Evolutionary conservation across 2,888 invertebrate genomes (phyloP).

Genomic region (Cataglyphis cursor): DNA sequence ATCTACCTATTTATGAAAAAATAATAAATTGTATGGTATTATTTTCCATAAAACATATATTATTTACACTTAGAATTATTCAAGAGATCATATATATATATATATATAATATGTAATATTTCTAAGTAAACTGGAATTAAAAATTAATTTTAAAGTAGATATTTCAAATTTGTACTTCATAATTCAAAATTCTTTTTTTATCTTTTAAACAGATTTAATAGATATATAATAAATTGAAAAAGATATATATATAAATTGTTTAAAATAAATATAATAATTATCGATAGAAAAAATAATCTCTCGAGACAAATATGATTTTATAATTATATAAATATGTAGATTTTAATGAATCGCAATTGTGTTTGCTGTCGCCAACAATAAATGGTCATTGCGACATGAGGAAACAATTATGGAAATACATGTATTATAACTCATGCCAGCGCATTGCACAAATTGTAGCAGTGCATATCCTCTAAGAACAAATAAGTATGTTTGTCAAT

Average conservation of each 20-base stretch:
- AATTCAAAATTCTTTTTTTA: background rate
- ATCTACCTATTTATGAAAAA: background rate
- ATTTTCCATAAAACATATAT: background rate
- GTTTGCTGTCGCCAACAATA: slow-evolving; percentile 28
- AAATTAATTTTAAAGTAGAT: background rate
- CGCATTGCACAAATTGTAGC: slow-evolving; percentile 70
- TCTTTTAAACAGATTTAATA: slow-evolving; percentile 4
- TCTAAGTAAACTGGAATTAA: background rate
- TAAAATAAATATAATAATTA: slow-evolving; percentile 5
- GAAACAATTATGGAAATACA: slow-evolving; percentile 81
- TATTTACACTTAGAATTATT: background rate
- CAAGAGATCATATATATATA: too few relatives aligned
- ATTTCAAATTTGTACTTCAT: background rate
- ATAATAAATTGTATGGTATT: background rate
- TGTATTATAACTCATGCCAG: slow-evolving; percentile 56
- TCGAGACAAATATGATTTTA: background rate
- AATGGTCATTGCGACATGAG: slow-evolving; percentile 77
- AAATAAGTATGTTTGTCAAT: slow-evolving; percentile 40
- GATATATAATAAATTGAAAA: too few relatives aligned
- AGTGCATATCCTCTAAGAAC: slow-evolving; percentile 41
- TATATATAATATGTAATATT: background rate
- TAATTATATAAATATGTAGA: slow-evolving; percentile 11
- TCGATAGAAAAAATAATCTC: background rate
- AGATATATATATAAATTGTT: background rate
- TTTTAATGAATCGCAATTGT: slow-evolving; percentile 24